A percentile compares a stretch with the other conserved stretches of the same genome.
These are phyloP conservation scores for Hippolais icterina DNA, from an alignment of 2,113 vertebrate genomes.

Conservation along the genomic window DNA sequence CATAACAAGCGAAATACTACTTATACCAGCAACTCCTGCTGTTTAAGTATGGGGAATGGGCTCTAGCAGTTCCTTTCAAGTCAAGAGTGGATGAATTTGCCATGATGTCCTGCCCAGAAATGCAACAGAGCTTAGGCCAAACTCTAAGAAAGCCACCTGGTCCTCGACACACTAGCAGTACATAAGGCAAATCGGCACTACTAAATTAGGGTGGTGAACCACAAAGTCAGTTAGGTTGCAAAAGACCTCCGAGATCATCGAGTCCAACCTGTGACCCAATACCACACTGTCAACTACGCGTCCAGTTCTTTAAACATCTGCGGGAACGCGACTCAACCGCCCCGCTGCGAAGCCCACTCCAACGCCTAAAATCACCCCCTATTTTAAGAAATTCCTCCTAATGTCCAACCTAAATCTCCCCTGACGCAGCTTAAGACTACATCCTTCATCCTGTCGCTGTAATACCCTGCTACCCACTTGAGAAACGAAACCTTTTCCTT, in stretches of 20 bases:
- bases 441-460: not conserved
- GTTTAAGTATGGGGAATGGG: not conserved
- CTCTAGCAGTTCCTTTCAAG: not conserved
- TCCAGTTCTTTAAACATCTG: not conserved
- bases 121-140: not conserved
- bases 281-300: not conserved
- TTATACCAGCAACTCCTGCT: not conserved
- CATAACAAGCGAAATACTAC: not conserved
- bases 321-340: not conserved
- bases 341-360: not conserved
- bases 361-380: not conserved
- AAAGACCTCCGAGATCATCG: not conserved
- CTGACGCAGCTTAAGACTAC: no score
- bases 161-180: no score
- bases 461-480: fast-evolving
- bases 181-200: fast-evolving
- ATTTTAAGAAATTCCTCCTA: not conserved
- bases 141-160: not conserved
- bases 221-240: not conserved
- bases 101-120: not conserved
- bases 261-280: not conserved
- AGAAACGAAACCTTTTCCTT: not conserved
- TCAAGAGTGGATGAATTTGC: not conserved
- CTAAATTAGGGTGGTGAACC: fast-evolving
- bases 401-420: not conserved